phyloP scores from a whole-genome alignment of 2,888 invertebrate species.

The Dione juno region DNA sequence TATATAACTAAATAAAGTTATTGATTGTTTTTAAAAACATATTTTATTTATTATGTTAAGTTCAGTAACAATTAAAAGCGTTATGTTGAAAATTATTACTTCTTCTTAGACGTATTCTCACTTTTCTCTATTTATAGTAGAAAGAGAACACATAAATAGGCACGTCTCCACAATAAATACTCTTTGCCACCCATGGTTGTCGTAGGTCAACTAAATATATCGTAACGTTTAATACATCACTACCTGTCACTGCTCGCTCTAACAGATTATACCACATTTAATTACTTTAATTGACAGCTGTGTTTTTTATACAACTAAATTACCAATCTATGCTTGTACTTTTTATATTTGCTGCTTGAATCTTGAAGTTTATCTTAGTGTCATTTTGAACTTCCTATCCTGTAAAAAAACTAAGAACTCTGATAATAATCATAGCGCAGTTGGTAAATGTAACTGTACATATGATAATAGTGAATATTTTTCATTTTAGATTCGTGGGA shows the following conservation, averaged over 20 bases:
- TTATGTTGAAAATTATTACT: too few species aligned
- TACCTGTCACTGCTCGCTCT: conserved; percentile 39
- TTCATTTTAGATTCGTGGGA: neutral
- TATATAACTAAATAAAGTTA: too few species aligned
- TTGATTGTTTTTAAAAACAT: too few species aligned
- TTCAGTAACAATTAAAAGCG: too few species aligned
- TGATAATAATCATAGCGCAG: neutral
- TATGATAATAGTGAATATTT: neutral
- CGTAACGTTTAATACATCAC: conserved; percentile 36
- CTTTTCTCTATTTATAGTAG: neutral
- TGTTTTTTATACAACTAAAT: conserved; percentile 17
- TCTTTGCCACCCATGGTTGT: conserved; percentile 46
- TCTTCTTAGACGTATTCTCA: too few species aligned
- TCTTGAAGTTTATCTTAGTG: neutral
- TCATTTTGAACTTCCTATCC: conserved; percentile 7
- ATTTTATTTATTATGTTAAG: too few species aligned
- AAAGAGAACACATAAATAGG: neutral
- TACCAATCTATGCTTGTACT: conserved; percentile 5
- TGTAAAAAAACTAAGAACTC: too few species aligned
- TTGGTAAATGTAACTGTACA: neutral
- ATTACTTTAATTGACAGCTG: conserved; percentile 35
- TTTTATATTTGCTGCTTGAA: neutral
- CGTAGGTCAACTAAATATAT: conserved; percentile 58
- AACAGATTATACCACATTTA: conserved; percentile 23
- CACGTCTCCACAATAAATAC: conserved; percentile 22